Base-by-base conservation (phyloP, 2,888 invertebrate genomes). In the Papilio gigon region DNA sequence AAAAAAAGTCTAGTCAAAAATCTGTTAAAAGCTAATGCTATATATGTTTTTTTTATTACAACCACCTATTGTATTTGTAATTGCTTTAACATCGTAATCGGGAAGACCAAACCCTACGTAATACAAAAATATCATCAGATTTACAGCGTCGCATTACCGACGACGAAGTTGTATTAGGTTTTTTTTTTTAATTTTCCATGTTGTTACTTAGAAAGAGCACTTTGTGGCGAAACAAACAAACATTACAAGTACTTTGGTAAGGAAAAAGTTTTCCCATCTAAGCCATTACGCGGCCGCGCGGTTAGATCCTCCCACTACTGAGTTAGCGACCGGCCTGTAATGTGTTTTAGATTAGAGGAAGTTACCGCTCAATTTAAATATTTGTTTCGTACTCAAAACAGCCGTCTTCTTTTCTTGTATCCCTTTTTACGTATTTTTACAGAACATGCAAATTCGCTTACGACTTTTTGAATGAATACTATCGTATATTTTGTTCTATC, bases 251-350 rank as follows among this genome's bases (percentile, higher is more conserved):
- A 65, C 47, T 68, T 60, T 65, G 67, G 61, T 67, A 60, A 59
- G 35, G 67, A 61, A 69, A 67, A 72, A 72, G 69, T 72, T 72
- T 72, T 72, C 65, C 67, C 69, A 72, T 71, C 67, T 69, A 65
- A 61, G 60, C 68, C 72, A 72, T 72, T 71, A 72, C 67, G 59
- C 72, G 72, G 59, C 65, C 67, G 60, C 67, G 67, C 67, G 70
- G 71, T 59, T 14, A 27, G 64, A 60, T n/a, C 64, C 68, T 44
- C 68, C 64, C 64, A 35, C 47, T 59, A n/a, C n/a, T 5, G 50
- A 50, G 50, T 50, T 50, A 50, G 50, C 50, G 50, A 27, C 25
- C 50, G 35, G 33, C 58, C 47, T 64, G 68, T 68, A 68, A 68
- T 68, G 68, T 30, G 64, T 68, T 68, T 68, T 59, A 40, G 59